Base-by-base conservation (phyloP, 2,888 invertebrate species). In the Cryptophagus acutangulus region DNA sequence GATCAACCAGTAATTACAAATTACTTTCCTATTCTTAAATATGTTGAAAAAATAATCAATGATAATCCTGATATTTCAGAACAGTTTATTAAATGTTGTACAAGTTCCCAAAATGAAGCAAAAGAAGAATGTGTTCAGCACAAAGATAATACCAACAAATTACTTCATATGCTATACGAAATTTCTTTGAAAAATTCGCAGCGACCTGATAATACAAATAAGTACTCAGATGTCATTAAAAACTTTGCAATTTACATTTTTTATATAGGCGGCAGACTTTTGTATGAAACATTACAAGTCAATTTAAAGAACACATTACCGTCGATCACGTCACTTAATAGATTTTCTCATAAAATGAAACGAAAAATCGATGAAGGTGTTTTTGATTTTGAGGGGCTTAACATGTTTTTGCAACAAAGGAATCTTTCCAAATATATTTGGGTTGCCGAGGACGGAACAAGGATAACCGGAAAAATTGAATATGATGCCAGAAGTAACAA, bases 401-500 rank as follows among this genome's bases (percentile, higher is more conserved):
- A 4, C 9, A 15, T 17, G 6, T 46, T 37, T 39, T 38, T 44
- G 12, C 40, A 42, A 24, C 10, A 36, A 12, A 38, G 39, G 33
- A 44, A 49, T 33, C 28, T 52, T 9, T 42, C 51, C 8, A 47
- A 48, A 45, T 13, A 40, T 3, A 31, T 51, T 16, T 53, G 52
- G 49, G 42, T 56, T 17, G 35, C 31, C 3, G 54, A 56, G 40
- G 51, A 54, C 31, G 51, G 38, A 1, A 56, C 50, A 8, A 29
- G 52, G 10, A 35, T 54, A 3, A 49, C 36, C 2, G 41, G 42
- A 14, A 47, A 40, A 49, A 52, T 53, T 12, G 45, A 55, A 37
- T 56, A 56, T 20, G 42, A 54, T 17, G 18, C 43, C 5, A 51
- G 24, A 37, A 46, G 37, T 10, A 58, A 54, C 24, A 50, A 53